Conservation (phyloP, 2,888 invertebrate species). For the Adelognathus sp. region DNA sequence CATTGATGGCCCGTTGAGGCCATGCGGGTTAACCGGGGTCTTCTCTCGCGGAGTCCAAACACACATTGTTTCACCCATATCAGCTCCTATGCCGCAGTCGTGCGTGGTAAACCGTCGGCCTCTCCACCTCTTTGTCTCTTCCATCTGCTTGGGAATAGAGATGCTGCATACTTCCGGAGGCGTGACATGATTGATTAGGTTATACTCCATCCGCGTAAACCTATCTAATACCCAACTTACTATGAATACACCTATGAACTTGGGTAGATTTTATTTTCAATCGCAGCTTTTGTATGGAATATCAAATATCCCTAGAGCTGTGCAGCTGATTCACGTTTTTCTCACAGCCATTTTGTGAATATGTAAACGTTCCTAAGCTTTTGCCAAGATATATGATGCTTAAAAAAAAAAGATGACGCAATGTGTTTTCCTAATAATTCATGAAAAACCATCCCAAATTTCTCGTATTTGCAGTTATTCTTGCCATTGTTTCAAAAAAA, state of each 20-base stretch:
- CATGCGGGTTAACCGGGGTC: slow-evolving; percentile 51
- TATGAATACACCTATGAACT: slow-evolving; percentile 30
- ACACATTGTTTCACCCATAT: slow-evolving; percentile 44
- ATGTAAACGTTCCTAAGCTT: background rate
- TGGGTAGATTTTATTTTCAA: slow-evolving; percentile 31
- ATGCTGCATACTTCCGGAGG: slow-evolving; percentile 56
- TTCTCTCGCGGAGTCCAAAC: slow-evolving; percentile 30
- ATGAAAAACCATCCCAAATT: background rate
- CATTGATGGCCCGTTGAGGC: slow-evolving; percentile 22
- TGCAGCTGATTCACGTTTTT: slow-evolving; percentile 27
- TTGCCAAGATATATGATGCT: background rate
- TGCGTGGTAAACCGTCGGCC: slow-evolving; percentile 47
- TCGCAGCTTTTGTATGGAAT: slow-evolving; percentile 27
- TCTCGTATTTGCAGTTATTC: background rate
- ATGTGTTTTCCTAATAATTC: background rate
- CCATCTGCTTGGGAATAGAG: slow-evolving; percentile 36
- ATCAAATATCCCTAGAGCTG: slow-evolving; percentile 16
- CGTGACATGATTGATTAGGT: slow-evolving; percentile 57
- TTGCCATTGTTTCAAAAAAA: no score
- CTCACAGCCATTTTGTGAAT: slow-evolving; percentile 12
- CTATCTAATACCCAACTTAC: slow-evolving; percentile 51
- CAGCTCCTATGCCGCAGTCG: slow-evolving; percentile 40
- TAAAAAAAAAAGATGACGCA: background rate
- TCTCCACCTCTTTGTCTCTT: slow-evolving; percentile 16
- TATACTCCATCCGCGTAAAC: slow-evolving; percentile 47